Evolutionary conservation across 2,797 vertebrate species (phyloP).

Genomic region (Tenualosa ilisha): DNA sequence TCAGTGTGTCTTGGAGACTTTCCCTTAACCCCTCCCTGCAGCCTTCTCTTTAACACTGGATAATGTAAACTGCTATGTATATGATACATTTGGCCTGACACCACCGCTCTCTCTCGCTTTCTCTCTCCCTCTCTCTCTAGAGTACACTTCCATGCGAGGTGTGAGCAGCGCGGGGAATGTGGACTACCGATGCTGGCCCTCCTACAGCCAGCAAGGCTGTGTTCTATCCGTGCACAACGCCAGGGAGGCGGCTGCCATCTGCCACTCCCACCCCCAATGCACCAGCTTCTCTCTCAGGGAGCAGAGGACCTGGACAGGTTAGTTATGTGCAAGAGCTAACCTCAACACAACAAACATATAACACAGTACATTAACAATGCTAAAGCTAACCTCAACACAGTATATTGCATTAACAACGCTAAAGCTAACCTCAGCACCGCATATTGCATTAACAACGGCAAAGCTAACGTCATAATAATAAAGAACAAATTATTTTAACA

Average conservation of each 20-base stretch:
- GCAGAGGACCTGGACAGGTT: conserved; percentile 86
- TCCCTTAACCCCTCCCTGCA: neutral
- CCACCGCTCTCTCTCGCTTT: neutral
- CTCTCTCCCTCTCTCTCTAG: conserved; percentile 59
- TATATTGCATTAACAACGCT: too few relatives aligned
- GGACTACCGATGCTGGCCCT: conserved; percentile 87
- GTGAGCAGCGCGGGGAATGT: conserved; percentile 71
- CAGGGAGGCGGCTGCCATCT: conserved; percentile 80
- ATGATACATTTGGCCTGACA: conserved; percentile 14
- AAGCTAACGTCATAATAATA: too few relatives aligned
- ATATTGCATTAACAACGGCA: too few relatives aligned
- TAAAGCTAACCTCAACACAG: too few relatives aligned
- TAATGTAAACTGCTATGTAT: conserved; percentile 3
- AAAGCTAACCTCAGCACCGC: too few relatives aligned
- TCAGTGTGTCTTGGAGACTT: neutral
- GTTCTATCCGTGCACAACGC: conserved; percentile 80
- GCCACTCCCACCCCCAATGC: conserved; percentile 79
- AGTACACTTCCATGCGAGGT: conserved; percentile 77
- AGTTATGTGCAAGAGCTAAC: neutral
- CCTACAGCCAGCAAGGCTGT: conserved; percentile 84
- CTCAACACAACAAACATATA: too few relatives aligned
- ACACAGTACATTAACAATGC: neutral
- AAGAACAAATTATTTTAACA: neutral
- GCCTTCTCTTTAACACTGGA: neutral
- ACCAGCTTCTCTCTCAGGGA: conserved; percentile 78